phyloP scores from a whole-genome alignment of 2,113 vertebrate genomes.

The Pungitius pungitius region DNA sequence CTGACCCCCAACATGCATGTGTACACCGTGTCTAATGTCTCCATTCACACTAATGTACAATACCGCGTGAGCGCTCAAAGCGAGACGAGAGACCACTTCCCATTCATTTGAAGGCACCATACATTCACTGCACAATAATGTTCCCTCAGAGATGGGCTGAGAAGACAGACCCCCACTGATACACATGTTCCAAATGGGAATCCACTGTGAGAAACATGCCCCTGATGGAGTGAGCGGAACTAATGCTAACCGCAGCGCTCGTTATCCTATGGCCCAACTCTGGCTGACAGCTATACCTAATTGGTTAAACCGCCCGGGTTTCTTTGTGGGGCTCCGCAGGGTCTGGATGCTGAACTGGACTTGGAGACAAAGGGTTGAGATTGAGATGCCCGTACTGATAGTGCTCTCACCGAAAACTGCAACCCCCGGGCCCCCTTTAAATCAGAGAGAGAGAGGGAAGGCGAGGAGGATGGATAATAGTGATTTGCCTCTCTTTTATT shows the following conservation, averaged over 20 bases:
- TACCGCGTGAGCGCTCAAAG: slow-evolving; percentile 50
- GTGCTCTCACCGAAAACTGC: slow-evolving; percentile 31
- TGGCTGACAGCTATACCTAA: slow-evolving; percentile 74
- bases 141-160: slow-evolving; percentile 35
- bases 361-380: slow-evolving; percentile 65
- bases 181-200: slow-evolving; percentile 53
- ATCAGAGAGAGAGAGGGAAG: slow-evolving; percentile 33
- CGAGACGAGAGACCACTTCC: slow-evolving; percentile 47
- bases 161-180: slow-evolving; percentile 46
- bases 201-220: slow-evolving; percentile 60
- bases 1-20: slow-evolving; percentile 25
- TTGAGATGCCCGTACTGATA: slow-evolving; percentile 63
- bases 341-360: slow-evolving; percentile 25
- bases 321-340: slow-evolving; percentile 60
- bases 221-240: slow-evolving; percentile 41
- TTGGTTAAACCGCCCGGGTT: slow-evolving; percentile 62
- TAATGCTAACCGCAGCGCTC: slow-evolving; percentile 35
- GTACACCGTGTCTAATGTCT: slow-evolving; percentile 66
- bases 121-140: slow-evolving; percentile 56
- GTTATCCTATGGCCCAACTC: slow-evolving; percentile 24
- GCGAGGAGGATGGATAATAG: slow-evolving; percentile 54
- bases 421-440: slow-evolving; percentile 21
- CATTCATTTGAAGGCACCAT: slow-evolving; percentile 57
- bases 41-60: slow-evolving; percentile 76
- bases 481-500: slow-evolving; percentile 67